Evolutionary conservation across 1,140 invertebrate species (phyloP).

Genomic region (Hylaeus anthracinus): DNA sequence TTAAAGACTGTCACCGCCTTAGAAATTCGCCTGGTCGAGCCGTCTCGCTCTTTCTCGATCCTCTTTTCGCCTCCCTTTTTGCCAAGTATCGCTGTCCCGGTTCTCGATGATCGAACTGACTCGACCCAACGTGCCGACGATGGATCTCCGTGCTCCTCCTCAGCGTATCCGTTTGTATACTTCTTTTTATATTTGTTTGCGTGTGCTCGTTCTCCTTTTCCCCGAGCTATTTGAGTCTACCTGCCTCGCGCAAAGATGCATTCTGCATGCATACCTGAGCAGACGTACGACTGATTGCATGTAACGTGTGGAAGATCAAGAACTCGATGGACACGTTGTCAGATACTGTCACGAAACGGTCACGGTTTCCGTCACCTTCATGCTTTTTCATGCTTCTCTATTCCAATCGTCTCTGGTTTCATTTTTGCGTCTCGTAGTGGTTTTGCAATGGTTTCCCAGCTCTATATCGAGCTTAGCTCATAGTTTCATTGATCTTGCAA

Average conservation of each 20-base stretch:
- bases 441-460: too few relatives aligned
- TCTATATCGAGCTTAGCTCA: too few relatives aligned
- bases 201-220: background rate
- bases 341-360: too few relatives aligned
- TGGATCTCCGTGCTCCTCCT: background rate
- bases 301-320: slow-evolving; percentile 44
- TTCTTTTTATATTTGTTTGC: background rate
- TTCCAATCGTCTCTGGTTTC: background rate
- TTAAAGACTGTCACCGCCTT: slow-evolving; percentile 59
- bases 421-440: background rate
- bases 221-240: background rate
- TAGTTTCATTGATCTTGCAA: too few relatives aligned
- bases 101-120: slow-evolving; percentile 41
- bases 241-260: background rate
- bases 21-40: slow-evolving; percentile 19
- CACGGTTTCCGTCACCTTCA: too few relatives aligned
- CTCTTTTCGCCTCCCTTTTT: slow-evolving; percentile 34
- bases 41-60: slow-evolving; percentile 10
- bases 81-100: slow-evolving; percentile 27
- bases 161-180: background rate
- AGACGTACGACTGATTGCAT: slow-evolving; percentile 36
- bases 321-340: slow-evolving; percentile 8
- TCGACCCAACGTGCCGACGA: background rate
- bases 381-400: slow-evolving; percentile 5
- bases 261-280: slow-evolving; percentile 3